Evolutionary conservation across 1,140 invertebrate genomes (phyloP), one percentile per base, ranked within the genome.

Genomic region (Caenorhabditis brenneri): DNA sequence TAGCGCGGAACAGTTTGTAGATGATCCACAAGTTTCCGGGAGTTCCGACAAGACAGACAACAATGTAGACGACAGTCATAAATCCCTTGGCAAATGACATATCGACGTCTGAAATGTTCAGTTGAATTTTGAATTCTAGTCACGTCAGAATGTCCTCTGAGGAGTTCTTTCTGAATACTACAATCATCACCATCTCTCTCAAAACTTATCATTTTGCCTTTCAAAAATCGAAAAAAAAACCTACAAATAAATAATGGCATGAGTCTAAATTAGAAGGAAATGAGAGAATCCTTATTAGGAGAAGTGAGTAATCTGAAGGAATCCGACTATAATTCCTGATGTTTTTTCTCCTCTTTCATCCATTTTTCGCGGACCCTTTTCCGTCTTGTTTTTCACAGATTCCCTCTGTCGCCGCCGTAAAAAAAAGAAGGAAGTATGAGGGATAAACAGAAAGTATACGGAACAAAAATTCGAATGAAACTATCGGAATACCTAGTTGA

Each of bases 21-120:
- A 84, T 80, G 15, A 84, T 79, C 83, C 83, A 84, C 10, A 79
- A 24, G 33, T 84, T 84, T 65, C 83, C 83, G 2, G 83, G 74
- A 27, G 78, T 79, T 22, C 83, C 83, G 36, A 80, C 51, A 9
- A 84, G 27, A 36, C 80, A 84, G 15, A 79, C 78, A 22, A 84
- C 24, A 16, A 79, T 60, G 36, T 84, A 84, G 49, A 79, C 58
- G n/a, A 84, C 33, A 22, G 83, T 84, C 74, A 84, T 84, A 15
- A 84, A 36, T 9, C 81, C 81, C 36, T 82, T 82, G 16, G 60
- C 55, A 29, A 82, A 39, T 7, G 46, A 65, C 81, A 82, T 82
- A 31, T 82, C 81, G 15, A 39, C 22, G 22, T 74, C 65, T 74
- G 65, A 46, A 74, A 65, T 15, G 6, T n/a, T 36, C 19, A 19